Base-by-base conservation (phyloP, 2,113 vertebrate genomes). In the Myrmecobius fasciatus region DNA sequence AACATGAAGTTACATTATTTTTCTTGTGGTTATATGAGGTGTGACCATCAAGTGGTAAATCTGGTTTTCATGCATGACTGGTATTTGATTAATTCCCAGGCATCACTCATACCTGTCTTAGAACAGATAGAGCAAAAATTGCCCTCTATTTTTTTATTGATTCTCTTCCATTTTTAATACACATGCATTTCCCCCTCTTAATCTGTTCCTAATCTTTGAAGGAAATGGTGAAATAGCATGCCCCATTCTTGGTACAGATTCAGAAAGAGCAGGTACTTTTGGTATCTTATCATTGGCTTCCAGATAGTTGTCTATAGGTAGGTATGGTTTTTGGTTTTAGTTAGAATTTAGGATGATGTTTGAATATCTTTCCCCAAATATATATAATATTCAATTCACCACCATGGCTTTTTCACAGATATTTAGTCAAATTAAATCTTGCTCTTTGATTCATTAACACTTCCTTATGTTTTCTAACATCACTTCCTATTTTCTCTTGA, bases 81-180 rank as follows among this genome's bases (percentile, higher is more conserved):
- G 67, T 17, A 2, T 24, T 83, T 43, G 5, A 93, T 88, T 53
- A 52, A 6, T 49, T 92, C 88, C 52, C 51, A 22, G 93, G 25
- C 8, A 31, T 47, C 89, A 75, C 14, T 92, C 10, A 94, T 90
- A 52, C 43, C 49, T 96, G 43, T 52, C 91, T 90, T 52, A 54
- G 91, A 95, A 96, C 26, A 54, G 75, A 56, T 20, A 75, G 53
- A 25, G 89, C 67, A 83, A 60, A 93, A 60, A 91, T 46, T 51
- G 56, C 88, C 46, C 49, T 89, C 47, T 3, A 0, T 49, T 8
- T 0, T 92, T 75, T 51, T 11, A n/a, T 8, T 31, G 4, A 24
- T 89, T 94, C 22, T 56, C n/a, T 43, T 60, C 49, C 89, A 51
- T 43, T 26, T 17, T 7, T 9, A 5, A 83, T 43, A 24, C 17